Evolutionary conservation across 2,888 invertebrate genomes (phyloP).

Genomic region (Glomeris marginata): DNA sequence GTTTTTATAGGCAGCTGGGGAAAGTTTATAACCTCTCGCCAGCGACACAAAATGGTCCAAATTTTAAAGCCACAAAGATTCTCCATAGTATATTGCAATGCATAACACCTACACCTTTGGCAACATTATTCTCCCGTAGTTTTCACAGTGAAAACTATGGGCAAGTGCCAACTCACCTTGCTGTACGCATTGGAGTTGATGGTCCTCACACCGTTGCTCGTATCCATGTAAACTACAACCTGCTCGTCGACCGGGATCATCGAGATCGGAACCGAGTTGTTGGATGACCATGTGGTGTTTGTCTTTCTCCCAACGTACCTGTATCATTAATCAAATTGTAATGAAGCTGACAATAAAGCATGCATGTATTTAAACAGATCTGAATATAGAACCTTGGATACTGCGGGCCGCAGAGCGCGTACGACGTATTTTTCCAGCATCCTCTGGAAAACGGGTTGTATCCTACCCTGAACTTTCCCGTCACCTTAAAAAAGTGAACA

Average conservation of each 20-base stretch:
- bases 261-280: constrained; percentile 29
- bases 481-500: constrained; percentile 44
- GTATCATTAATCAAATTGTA: neutral
- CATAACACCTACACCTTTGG: too few species aligned
- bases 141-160: too few species aligned
- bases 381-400: constrained; percentile 66
- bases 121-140: too few species aligned
- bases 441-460: constrained; percentile 97
- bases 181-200: constrained; percentile 74
- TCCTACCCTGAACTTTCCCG: constrained; percentile 96
- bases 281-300: constrained; percentile 19
- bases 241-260: constrained; percentile 60
- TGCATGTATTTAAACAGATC: neutral
- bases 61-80: too few species aligned
- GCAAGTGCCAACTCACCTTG: constrained; percentile 52
- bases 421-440: constrained; percentile 88
- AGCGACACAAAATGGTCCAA: too few species aligned
- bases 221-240: constrained; percentile 90
- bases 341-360: neutral
- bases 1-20: neutral
- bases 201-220: constrained; percentile 63
- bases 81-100: too few species aligned
- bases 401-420: constrained; percentile 89
- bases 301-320: constrained; percentile 30
- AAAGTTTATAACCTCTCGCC: too few species aligned